Conservation (phyloP, 2,113 vertebrate genomes). For the Heptranchias perlo region DNA sequence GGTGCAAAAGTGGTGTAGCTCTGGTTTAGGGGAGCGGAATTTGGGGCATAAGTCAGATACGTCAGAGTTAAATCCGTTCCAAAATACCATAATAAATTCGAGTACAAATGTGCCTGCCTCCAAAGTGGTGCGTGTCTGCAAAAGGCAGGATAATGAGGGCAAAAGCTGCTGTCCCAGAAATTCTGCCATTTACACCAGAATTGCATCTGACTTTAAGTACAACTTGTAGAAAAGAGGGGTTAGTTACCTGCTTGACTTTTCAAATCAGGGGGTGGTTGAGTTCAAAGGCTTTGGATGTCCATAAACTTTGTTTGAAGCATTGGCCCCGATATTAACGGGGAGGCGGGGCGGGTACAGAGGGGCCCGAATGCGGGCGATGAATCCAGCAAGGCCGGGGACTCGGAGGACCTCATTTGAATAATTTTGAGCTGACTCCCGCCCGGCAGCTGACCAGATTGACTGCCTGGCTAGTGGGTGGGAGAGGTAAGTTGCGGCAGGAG, state of each 20-base stretch:
- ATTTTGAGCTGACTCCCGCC: too few species aligned
- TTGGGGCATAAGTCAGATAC: not conserved
- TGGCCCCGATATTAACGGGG: too few species aligned
- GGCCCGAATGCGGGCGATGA: too few species aligned
- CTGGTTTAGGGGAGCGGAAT: not conserved
- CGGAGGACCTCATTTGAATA: too few species aligned
- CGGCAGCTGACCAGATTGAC: too few species aligned
- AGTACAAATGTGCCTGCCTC: not conserved
- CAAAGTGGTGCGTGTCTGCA: not conserved
- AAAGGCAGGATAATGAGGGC: not conserved
- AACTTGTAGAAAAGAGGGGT: not conserved
- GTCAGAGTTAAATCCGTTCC: not conserved
- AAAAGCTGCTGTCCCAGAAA: not conserved
- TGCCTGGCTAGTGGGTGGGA: too few species aligned
- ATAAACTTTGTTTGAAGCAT: not conserved
- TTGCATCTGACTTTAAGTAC: not conserved
- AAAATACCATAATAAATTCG: not conserved
- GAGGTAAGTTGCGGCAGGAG: too few species aligned
- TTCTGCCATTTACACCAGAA: not conserved
- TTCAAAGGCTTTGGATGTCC: not conserved
- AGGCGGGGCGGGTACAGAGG: too few species aligned
- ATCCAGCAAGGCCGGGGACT: too few species aligned
- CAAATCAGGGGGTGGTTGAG: not conserved
- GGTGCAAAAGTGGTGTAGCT: too few species aligned
- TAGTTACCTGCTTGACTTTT: not conserved